Evolutionary conservation across 2,113 vertebrate genomes (phyloP).

Genomic region (Euleptes europaea): DNA sequence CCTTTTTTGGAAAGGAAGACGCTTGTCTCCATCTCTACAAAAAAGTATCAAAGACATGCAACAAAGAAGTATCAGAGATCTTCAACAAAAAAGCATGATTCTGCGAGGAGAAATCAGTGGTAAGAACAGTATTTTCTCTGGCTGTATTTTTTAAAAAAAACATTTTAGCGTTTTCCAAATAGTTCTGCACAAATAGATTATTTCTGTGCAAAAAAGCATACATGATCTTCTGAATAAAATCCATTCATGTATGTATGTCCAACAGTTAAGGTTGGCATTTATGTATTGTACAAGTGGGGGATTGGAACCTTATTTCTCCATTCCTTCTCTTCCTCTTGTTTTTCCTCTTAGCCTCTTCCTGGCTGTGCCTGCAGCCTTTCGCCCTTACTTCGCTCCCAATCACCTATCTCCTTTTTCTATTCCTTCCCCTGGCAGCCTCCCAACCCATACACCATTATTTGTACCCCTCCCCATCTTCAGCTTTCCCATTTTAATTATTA

Average conservation of each 20-base stretch:
- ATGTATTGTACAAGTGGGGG: background rate
- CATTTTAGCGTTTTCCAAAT: background rate
- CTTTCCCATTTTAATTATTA: too few relatives aligned
- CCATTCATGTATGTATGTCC: background rate
- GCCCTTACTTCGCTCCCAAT: too few relatives aligned
- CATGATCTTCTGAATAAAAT: background rate
- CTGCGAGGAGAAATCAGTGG: background rate
- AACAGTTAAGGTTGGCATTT: background rate
- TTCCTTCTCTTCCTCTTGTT: too few relatives aligned
- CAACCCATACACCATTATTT: too few relatives aligned
- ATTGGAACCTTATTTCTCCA: too few relatives aligned
- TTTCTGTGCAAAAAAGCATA: background rate
- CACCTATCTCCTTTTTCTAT: too few relatives aligned
- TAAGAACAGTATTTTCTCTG: background rate
- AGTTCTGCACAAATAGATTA: background rate
- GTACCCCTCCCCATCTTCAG: too few relatives aligned
- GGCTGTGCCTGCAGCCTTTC: too few relatives aligned
- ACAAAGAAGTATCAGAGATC: background rate
- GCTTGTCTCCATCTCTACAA: background rate
- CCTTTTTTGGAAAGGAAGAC: background rate
- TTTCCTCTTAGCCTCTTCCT: too few relatives aligned
- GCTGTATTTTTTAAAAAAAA: background rate
- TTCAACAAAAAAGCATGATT: background rate
- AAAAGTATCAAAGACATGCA: constrained; percentile 4
- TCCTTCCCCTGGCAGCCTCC: too few relatives aligned